phyloP scores from a whole-genome alignment of 2,888 invertebrate species.

The Odontocolon sp. region DNA sequence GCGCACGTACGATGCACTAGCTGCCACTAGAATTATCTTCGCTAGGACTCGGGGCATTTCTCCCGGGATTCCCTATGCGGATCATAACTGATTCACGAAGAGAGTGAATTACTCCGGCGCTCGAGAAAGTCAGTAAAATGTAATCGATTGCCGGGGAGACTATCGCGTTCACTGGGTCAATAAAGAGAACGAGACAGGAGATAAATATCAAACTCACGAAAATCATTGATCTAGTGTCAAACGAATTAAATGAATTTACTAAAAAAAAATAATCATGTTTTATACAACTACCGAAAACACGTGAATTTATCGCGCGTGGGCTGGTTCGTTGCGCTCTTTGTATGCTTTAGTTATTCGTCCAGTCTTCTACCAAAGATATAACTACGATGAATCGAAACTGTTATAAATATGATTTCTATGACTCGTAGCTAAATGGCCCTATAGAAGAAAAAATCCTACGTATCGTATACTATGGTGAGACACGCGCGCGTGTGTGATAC shows the following conservation, averaged over 20 bases:
- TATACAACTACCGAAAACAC: not conserved
- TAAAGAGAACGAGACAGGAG: not conserved
- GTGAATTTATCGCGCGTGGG: slow-evolving; percentile 4
- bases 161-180: not conserved
- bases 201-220: slow-evolving; percentile 17
- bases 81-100: slow-evolving; percentile 26
- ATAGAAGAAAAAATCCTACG: slow-evolving; percentile 26
- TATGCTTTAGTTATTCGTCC: slow-evolving; percentile 45
- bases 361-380: slow-evolving; percentile 56
- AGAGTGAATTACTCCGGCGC: not conserved
- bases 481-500: slow-evolving; percentile 43
- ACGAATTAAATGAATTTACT: not conserved
- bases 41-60: not conserved
- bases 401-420: slow-evolving; percentile 41
- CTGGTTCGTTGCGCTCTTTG: slow-evolving; percentile 26
- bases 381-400: slow-evolving; percentile 36
- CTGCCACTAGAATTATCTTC: not conserved
- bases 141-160: not conserved
- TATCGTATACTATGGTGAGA: slow-evolving; percentile 34
- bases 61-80: slow-evolving; percentile 11
- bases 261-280: slow-evolving; percentile 8
- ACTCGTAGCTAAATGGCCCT: slow-evolving; percentile 46
- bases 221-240: not conserved
- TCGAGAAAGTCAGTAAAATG: slow-evolving; percentile 2
- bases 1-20: slow-evolving; percentile 19